phyloP scores from a whole-genome alignment of 2,797 vertebrate species.

The Paguma larvata region DNA sequence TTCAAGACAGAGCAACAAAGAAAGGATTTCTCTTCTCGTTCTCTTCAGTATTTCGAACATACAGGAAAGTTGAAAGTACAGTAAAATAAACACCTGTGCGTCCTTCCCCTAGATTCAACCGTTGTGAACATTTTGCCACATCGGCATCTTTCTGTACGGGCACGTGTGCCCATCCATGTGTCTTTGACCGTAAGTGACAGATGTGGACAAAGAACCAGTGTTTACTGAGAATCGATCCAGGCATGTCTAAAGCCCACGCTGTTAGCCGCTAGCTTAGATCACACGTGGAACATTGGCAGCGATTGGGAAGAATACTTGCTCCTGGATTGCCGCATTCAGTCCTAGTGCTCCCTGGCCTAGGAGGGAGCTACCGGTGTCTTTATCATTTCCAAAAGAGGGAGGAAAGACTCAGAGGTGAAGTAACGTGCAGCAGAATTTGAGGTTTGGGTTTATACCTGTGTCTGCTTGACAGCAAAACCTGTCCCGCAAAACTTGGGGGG shows the following conservation, averaged over 20 bases:
- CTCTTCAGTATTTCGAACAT: not conserved
- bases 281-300: not conserved
- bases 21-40: not conserved
- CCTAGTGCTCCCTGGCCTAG: not conserved
- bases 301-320: not conserved
- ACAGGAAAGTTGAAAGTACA: not conserved
- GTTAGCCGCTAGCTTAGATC: not conserved
- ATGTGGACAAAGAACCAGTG: not conserved
- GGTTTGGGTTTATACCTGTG: not conserved
- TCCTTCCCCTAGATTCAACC: not conserved
- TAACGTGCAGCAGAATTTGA: not conserved
- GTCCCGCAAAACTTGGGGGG: not conserved
- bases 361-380: not conserved
- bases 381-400: not conserved
- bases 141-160: not conserved
- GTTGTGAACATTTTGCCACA: not conserved
- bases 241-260: not conserved
- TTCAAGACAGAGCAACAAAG: not conserved
- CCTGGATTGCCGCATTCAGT: accelerated
- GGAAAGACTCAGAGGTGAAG: not conserved
- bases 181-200: not conserved
- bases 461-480: not conserved
- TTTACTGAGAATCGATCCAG: not conserved
- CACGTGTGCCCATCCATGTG: not conserved
- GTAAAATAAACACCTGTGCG: not conserved